Base-by-base conservation (phyloP, 1,140 invertebrate genomes). In the Drosophila willistoni region DNA sequence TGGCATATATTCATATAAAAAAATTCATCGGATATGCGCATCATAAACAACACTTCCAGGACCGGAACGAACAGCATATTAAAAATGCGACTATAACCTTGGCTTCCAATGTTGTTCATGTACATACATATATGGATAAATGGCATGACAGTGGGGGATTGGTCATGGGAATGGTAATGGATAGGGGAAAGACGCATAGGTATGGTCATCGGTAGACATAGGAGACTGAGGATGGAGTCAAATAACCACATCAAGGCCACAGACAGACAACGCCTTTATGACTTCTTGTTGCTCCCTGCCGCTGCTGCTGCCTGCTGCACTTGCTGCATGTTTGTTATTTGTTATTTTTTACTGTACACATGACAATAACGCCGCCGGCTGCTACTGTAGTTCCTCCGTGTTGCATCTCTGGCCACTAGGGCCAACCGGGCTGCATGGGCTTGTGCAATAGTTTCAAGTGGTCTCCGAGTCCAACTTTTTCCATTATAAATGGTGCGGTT, bases 401-500 rank as follows among this genome's bases (percentile, higher is more conserved):
- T 47, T 61, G 67, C 71, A 66, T 51, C 47, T 44, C 17, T 12
- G 41, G 19, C 54, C 34, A 68, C 57, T 25, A 33, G 59, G 69
- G 59, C 44, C 54, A 47, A 29, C 13, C 1, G 63, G 59, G 64
- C 64, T 67, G 65, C 19, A 22, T 51, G 68, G 68, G 80, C 77
- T 80, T 84, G 79, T 83, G 84, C 84, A 89, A 81, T 87, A 89
- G 77, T 87, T 82, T 87, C 73, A 77, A 87, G 84, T 89, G 84
- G 82, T 65, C 73, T 59, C 73, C 51, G 65, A 64, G 69, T 51
- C 44, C 77, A 89, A 89, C 84, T 89, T 89, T 89, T 89, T 89
- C 84, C 84, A 89, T 89, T 89, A 89, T 89, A 85, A 87, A 89
- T 90, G 85, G 85, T 85, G 81, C 85, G 84, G 85, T 84, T 89